Percentiles rank a stretch among this genome's conserved stretches.
Conservation (phyloP, 2,888 invertebrate species). For the Lysandra bellargus region DNA sequence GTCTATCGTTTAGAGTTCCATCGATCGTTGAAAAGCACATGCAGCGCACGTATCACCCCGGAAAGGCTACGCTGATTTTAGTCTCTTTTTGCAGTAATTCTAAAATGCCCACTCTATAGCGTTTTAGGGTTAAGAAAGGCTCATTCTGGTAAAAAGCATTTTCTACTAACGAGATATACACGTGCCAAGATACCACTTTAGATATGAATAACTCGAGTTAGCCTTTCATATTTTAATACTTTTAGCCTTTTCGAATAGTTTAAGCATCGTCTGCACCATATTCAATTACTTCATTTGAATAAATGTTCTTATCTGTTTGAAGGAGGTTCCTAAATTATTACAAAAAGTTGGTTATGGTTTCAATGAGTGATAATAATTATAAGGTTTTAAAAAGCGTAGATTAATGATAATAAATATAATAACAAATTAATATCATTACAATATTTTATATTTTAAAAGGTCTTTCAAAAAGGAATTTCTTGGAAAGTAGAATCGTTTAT, state of each 20-base stretch:
- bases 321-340: background rate
- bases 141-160: conserved; percentile 12
- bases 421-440: too few relatives aligned
- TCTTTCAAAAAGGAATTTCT: too few relatives aligned
- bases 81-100: conserved; percentile 51
- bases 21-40: conserved; percentile 45
- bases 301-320: background rate
- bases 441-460: too few relatives aligned
- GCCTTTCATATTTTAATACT: conserved; percentile 20
- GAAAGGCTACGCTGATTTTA: conserved; percentile 68
- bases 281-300: conserved; percentile 3
- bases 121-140: conserved; percentile 30
- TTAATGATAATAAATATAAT: too few relatives aligned
- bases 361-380: too few relatives aligned
- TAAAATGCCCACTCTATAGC: conserved; percentile 30
- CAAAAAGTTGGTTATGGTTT: too few relatives aligned
- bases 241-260: conserved; percentile 4
- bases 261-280: background rate
- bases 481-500: too few relatives aligned
- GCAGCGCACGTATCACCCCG: conserved; percentile 63
- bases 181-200: conserved; percentile 30
- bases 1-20: conserved; percentile 31
- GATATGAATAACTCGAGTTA: conserved; percentile 24
- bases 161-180: conserved; percentile 24
- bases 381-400: too few relatives aligned